A percentile compares a stretch with the other conserved stretches of the same genome.
Evolutionary conservation across 1,140 invertebrate genomes (phyloP).

Genomic region (Trypoxylus dichotomus): DNA sequence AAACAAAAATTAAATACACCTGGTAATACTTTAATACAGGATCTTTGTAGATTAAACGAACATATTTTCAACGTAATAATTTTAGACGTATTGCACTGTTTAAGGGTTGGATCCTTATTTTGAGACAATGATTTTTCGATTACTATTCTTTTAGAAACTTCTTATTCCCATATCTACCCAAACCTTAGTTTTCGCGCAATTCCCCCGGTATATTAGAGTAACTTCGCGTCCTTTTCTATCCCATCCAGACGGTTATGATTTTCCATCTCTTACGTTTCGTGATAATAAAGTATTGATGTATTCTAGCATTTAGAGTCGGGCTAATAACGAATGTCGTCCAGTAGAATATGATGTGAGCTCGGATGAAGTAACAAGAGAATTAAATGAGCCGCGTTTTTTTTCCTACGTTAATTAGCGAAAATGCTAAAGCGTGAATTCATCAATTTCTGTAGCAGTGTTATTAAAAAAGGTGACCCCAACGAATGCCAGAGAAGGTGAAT

Average conservation of each 20-base stretch:
- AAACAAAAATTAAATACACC: no score
- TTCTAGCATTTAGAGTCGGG: neutral
- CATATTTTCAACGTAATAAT: no score
- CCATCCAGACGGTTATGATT: neutral
- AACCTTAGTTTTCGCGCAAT: no score
- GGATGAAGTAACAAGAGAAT: neutral
- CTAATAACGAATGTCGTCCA: neutral
- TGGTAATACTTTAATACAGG: no score
- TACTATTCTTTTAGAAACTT: no score
- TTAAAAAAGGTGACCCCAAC: neutral
- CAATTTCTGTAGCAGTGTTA: neutral
- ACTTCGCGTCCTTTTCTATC: neutral
- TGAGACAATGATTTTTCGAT: no score
- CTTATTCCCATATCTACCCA: no score
- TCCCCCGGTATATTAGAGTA: neutral
- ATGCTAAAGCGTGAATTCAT: neutral
- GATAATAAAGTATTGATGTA: constrained; percentile 20
- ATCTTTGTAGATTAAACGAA: no score
- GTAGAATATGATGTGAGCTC: neutral
- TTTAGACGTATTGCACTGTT: no score
- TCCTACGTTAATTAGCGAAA: neutral
- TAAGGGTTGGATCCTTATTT: no score
- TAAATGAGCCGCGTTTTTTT: neutral
- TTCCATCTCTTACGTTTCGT: neutral
- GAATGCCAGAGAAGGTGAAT: neutral